Evolutionary conservation across 2,888 invertebrate species (phyloP).

Genomic region (Fabriciana adippe): DNA sequence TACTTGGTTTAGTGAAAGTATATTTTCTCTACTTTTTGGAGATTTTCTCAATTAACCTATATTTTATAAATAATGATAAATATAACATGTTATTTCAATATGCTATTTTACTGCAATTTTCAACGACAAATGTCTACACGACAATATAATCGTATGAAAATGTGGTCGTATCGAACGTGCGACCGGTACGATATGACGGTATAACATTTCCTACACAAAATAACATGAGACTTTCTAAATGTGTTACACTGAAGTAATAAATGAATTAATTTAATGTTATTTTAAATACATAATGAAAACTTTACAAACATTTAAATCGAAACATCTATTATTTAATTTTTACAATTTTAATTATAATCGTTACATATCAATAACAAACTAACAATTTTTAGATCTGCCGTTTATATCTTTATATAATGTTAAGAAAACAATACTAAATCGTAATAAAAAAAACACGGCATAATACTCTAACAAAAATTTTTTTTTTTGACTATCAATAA

Average conservation of each 20-base stretch:
- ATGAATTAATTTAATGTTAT: neutral
- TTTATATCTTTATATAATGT: neutral
- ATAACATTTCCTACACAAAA: neutral
- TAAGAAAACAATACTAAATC: conserved; percentile 13
- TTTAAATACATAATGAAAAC: no score
- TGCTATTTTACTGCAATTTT: no score
- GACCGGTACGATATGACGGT: neutral
- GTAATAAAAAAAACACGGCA: neutral
- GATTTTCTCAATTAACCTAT: conserved; percentile 10
- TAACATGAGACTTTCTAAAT: neutral
- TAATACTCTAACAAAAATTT: conserved; percentile 24
- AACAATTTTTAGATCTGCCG: no score
- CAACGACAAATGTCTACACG: neutral
- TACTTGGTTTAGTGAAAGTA: conserved; percentile 6
- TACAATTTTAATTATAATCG: no score
- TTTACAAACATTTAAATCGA: neutral
- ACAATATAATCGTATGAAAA: neutral
- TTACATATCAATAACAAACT: no score
- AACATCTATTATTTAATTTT: neutral
- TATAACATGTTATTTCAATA: no score
- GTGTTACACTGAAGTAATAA: neutral
- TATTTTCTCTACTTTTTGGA: conserved; percentile 8
- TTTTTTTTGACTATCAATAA: conserved; percentile 28
- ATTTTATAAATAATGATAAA: neutral
- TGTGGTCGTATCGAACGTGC: neutral